Base-by-base conservation (phyloP, 2,113 vertebrate species). In the Montifringilla adamsi region DNA sequence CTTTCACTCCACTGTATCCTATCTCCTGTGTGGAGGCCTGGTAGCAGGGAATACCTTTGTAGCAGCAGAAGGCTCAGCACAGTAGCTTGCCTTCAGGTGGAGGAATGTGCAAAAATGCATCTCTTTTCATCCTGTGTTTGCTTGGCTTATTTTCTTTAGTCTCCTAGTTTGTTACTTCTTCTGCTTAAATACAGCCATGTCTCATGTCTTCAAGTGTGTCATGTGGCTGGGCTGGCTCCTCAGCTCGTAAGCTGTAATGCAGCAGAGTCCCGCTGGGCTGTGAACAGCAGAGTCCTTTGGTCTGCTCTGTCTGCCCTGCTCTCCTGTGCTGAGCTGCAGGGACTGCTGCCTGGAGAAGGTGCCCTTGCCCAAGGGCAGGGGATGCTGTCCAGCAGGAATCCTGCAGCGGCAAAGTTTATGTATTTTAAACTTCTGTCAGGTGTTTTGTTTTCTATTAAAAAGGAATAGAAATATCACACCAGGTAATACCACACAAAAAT, bases 301-400 rank as follows among this genome's bases (percentile, higher is more conserved):
- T 44, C 41, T 53, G 4, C 11, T 18, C 0, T 21, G 31, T 19
- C 15, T 24, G 31, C 30, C 31, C 18, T n/a, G 10, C 12, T 35
- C 39, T 55, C 39, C 30, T 7, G 3, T 13, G 22, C 64, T 2
- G 2, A 77, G 5, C 5, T 4, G 2, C 28, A 44, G 60, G 9
- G 17, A 15, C 8, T 0, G 0, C 26, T 28, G 58, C 11, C 69
- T 15, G 6, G 31, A 92, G 66, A 60, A 2, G 2, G 49, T 26
- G 33, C 2, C 44, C 21, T 76, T 74, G 58, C 10, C 69, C 83
- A 52, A 76, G 66, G 46, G 23, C 50, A 85, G 13, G 49, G n/a
- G 6, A 49, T 12, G 35, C 17, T 18, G 18, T 23, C 30, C 46
- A 62, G 50, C 24, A 73, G 52, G 41, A 69, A 50, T 10, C 3